phyloP scores from a whole-genome alignment of 2,888 invertebrate genomes.

The Pheosia tremula region DNA sequence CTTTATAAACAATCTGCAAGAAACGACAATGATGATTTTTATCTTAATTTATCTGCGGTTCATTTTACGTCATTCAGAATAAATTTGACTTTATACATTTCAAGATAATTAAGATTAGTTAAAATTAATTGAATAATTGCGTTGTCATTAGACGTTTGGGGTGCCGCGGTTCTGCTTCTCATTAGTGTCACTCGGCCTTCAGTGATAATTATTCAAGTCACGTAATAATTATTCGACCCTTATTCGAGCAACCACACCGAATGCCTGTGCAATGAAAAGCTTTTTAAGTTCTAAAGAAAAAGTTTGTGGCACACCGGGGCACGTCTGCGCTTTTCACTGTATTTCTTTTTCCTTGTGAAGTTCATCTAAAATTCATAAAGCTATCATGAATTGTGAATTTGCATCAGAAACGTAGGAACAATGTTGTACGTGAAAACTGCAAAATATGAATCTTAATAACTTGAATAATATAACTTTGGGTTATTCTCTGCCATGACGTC shows the following conservation, averaged over 20 bases:
- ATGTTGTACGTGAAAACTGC: constrained; percentile 2
- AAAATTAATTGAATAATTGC: constrained; percentile 31
- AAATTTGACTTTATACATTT: constrained; percentile 2
- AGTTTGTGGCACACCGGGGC: constrained; percentile 29
- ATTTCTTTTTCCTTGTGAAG: constrained; percentile 30
- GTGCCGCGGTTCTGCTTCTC: constrained; percentile 24
- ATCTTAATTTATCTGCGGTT: not conserved
- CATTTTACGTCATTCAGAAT: not conserved
- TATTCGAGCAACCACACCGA: constrained; percentile 25
- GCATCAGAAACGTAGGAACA: constrained; percentile 27
- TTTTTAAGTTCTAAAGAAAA: constrained; percentile 39
- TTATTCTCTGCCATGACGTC: too few species aligned
- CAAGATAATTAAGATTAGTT: constrained; percentile 30
- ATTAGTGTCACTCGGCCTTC: constrained; percentile 42
- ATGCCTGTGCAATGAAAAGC: constrained; percentile 46
- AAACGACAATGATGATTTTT: not conserved
- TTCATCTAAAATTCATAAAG: constrained; percentile 39
- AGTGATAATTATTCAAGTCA: constrained; percentile 42
- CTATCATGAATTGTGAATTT: constrained; percentile 28
- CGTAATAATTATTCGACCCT: constrained; percentile 44
- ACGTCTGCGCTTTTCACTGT: constrained; percentile 26
- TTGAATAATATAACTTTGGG: too few species aligned
- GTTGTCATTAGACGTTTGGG: constrained; percentile 26
- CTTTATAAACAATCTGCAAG: too few species aligned
- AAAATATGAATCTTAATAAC: not conserved